Percentiles rank a stretch among this genome's conserved stretches.
Evolutionary conservation across 2,888 invertebrate genomes (phyloP).

Genomic region (Chesias legatella): DNA sequence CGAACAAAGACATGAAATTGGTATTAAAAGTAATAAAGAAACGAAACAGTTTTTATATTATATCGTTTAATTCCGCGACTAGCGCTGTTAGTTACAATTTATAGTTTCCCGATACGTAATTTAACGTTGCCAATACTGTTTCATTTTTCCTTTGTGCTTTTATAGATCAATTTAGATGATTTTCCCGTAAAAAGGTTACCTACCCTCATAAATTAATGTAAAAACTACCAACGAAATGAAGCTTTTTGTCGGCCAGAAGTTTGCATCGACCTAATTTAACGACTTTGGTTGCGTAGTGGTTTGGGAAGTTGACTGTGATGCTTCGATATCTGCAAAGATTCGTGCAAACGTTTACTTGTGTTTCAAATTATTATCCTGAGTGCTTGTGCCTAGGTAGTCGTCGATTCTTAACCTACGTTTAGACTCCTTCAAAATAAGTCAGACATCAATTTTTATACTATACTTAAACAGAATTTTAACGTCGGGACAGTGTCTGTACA

Average conservation of each 20-base stretch:
- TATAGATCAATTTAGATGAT: conserved; percentile 12
- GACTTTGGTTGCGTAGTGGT: not conserved
- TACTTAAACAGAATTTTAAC: too few relatives aligned
- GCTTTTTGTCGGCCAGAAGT: conserved; percentile 17
- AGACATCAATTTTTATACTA: too few relatives aligned
- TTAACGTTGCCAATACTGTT: conserved; percentile 17
- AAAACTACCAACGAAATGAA: conserved; percentile 10
- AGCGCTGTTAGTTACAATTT: conserved; percentile 20
- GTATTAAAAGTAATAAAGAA: too few relatives aligned
- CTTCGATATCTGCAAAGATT: too few relatives aligned
- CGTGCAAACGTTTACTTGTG: too few relatives aligned
- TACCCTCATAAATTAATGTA: conserved; percentile 13
- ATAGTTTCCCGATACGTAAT: conserved; percentile 27
- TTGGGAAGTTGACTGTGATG: too few relatives aligned
- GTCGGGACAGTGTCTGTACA: too few relatives aligned
- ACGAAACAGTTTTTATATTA: conserved; percentile 3
- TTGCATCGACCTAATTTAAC: conserved; percentile 9
- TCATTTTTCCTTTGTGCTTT: conserved; percentile 18
- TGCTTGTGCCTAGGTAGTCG: too few relatives aligned
- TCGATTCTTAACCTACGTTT: too few relatives aligned
- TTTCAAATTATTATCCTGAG: too few relatives aligned
- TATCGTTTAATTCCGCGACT: conserved; percentile 12
- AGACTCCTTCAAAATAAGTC: too few relatives aligned
- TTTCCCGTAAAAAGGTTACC: conserved; percentile 13
- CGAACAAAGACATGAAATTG: not conserved